A percentile compares a stretch with the other conserved stretches of the same genome.
These are phyloP conservation scores for Pteropus rufus DNA, from an alignment of 2,797 vertebrate genomes.

Conservation along the genomic window DNA sequence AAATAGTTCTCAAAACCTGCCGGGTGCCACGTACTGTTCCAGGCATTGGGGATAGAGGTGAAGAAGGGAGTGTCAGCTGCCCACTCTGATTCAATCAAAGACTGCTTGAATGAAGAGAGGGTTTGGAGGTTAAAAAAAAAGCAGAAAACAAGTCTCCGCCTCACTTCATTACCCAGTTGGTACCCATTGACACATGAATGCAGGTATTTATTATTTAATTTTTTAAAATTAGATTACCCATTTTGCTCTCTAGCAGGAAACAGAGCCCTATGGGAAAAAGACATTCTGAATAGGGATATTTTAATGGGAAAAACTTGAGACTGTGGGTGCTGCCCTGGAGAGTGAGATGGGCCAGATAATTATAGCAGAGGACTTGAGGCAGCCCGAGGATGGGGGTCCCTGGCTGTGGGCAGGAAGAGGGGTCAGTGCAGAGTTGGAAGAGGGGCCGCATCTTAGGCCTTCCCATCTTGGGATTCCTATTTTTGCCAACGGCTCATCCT, in stretches of 20 bases:
- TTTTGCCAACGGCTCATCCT: not conserved
- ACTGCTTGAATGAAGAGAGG: not conserved
- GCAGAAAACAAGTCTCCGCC: not conserved
- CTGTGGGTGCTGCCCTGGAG: not conserved
- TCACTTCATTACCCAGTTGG: not conserved
- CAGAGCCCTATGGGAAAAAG: conserved; percentile 18
- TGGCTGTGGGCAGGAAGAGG: not conserved
- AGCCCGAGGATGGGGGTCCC: not conserved
- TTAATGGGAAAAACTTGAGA: not conserved
- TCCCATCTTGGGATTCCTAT: not conserved
- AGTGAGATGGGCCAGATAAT: not conserved
- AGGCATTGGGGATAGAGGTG: not conserved
- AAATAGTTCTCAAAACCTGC: not conserved
- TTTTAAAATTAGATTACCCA: not conserved
- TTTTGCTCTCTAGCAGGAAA: not conserved
- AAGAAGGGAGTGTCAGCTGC: not conserved
- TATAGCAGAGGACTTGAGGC: not conserved
- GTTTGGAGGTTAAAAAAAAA: not conserved
- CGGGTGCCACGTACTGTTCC: not conserved
- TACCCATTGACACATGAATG: not conserved
- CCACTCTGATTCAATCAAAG: not conserved
- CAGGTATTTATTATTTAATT: not conserved
- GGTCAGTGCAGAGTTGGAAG: not conserved
- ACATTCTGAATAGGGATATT: not conserved
- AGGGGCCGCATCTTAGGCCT: not conserved